Conservation (phyloP, 2,113 vertebrate genomes). For the Dissostichus mawsoni region DNA sequence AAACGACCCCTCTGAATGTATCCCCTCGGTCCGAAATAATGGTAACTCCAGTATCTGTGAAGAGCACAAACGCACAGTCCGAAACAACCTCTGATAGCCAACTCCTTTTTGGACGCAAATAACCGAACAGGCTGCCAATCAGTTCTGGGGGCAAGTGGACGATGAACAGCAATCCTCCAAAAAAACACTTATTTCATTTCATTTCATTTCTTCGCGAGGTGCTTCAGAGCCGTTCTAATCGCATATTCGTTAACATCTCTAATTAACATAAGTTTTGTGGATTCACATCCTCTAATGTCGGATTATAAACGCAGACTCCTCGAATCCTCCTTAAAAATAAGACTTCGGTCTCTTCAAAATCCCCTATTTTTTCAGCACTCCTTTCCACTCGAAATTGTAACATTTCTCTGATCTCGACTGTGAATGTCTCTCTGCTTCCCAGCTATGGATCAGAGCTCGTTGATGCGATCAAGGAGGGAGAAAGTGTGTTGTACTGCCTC, state of each 20-base stretch:
- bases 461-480: slow-evolving; percentile 57
- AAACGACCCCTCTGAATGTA: slow-evolving; percentile 24
- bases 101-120: slow-evolving; percentile 51
- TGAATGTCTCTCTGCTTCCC: slow-evolving; percentile 44
- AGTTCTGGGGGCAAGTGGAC: slow-evolving; percentile 46
- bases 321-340: slow-evolving; percentile 71
- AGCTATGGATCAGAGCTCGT: slow-evolving; percentile 58
- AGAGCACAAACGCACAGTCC: slow-evolving; percentile 42
- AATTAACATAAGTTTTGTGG: slow-evolving; percentile 75
- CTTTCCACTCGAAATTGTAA: slow-evolving; percentile 51
- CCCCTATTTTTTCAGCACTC: slow-evolving; percentile 15
- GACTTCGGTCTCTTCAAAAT: slow-evolving; percentile 64
- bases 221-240: slow-evolving; percentile 55
- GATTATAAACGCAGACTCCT: slow-evolving; percentile 71
- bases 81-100: slow-evolving; percentile 41
- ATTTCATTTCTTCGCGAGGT: slow-evolving; percentile 39
- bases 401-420: slow-evolving; percentile 63
- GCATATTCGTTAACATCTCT: slow-evolving; percentile 56
- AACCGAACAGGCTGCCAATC: slow-evolving; percentile 40
- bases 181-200: slow-evolving; percentile 21
- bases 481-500: slow-evolving; percentile 64
- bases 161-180: slow-evolving; percentile 14
- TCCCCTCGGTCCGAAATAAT: slow-evolving; percentile 30
- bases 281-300: slow-evolving; percentile 75
- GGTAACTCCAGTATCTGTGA: slow-evolving; percentile 47